Evolutionary conservation across 2,888 invertebrate species (phyloP), one percentile per base, ranked within the genome.

Genomic region (Polyommatus icarus): DNA sequence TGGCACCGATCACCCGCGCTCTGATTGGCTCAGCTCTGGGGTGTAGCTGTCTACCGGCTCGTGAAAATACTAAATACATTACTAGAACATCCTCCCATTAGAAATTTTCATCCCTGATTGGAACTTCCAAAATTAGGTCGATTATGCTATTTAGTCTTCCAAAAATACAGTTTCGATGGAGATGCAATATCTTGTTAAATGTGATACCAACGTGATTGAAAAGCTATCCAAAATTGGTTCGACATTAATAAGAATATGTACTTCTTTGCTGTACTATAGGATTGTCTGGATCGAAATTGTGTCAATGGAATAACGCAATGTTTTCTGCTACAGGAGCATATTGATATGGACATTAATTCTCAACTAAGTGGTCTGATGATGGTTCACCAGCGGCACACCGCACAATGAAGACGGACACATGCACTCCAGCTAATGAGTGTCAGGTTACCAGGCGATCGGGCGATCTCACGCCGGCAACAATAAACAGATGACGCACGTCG

Each of bases 391-490:
- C 29, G 29, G 67, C 18, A 1, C 73, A 46, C 29, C 18, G 67
- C 18, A 1, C 73, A 46, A 73, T 73, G 40, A 73, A 73, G 40
- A 73, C 40, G 20, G 73, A 46, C 73, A 67, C 29, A 67, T 67
- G 29, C 32, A 67, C 67, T 67, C 67, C 67, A 32, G 73, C 18
- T n/a, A 40, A 46, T 40, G 73, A 40, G 73, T 73, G 73, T 73
- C 46, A 24, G 10, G 46, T 73, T 36, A 73, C 73, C 73, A 67
- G 67, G 15, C 67, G 29, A 1, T 29, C 29, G 4, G 72, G 5
- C 73, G 73, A 20, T 73, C 73, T 73, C 73, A 73, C 73, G 73
- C 73, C 40, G 46, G 20, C 73, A 20, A 73, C 73, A 40, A 67
- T 67, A 67, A 73, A 46, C 73, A 73, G 24, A 46, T 73, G 73